Base-by-base conservation (phyloP, 2,888 invertebrate genomes). In the Noctua janthe region DNA sequence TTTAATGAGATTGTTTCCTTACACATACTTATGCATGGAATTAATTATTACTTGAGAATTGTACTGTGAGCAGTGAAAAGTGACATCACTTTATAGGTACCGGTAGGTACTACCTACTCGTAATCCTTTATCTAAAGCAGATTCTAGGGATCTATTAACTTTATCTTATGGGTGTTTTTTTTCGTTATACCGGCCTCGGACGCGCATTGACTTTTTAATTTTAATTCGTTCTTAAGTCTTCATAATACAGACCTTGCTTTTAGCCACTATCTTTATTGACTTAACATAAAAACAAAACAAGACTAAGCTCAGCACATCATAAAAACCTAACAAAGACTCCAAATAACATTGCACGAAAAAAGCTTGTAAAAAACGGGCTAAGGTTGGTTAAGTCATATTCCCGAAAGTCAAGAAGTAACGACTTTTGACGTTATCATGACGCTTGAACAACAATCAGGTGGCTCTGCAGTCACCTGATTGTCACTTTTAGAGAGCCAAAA, bases 401-500 rank as follows among this genome's bases (percentile, higher is more conserved):
- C 49, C 54, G 13, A 76, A 78, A 78, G 73, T 72, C 71, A 76
- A 56, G 70, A 87, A 78, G 70, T 80, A 89, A 86, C 56, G 77
- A 72, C 71, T 76, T 69, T 74, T 64, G 70, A 71, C 71, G 71
- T 84, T 88, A 88, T 89, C 87, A n/a, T 54, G 39, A 62, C 51
- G 35, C 43, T 72, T 71, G 51, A 77, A 72, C 69, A 73, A 80
- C 74, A 71, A 82, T 78, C 74, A 81, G 70, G 77, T 54, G 73
- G 62, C 71, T 47, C 59, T 35, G 54, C 62, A 62, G 23, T 74
- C 70, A 85, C 75, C 43, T 71, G 64, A 71, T 74, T 74, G 56
- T 83, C 56, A 76, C 51, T 75, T 77, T 43, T 72, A 49, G 35
- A 71, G 56, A 66, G 71, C 73, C 87, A 90, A 89, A 90, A 71